Conservation (phyloP, 2,888 invertebrate genomes). For the Polietes domitor region DNA sequence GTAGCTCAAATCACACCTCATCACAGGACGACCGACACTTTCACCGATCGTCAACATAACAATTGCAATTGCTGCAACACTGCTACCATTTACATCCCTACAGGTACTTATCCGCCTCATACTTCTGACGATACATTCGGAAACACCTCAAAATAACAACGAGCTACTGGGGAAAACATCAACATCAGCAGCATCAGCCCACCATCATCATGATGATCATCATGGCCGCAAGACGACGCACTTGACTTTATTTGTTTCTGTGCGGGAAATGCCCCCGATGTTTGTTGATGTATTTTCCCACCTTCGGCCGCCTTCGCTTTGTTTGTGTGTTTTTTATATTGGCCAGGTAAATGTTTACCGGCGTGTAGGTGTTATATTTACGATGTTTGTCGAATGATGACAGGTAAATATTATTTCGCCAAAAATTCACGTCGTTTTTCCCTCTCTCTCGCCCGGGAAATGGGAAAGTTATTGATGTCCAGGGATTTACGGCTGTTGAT, state of each 20-base stretch:
- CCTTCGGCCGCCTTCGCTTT: not conserved
- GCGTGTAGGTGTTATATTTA: slow-evolving; percentile 42
- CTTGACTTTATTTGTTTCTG: slow-evolving; percentile 76
- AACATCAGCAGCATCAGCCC: slow-evolving; percentile 18
- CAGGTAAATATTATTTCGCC: slow-evolving; percentile 74
- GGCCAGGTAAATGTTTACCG: slow-evolving; percentile 34
- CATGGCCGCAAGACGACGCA: slow-evolving; percentile 55
- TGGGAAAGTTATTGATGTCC: slow-evolving; percentile 58
- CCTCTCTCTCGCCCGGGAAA: slow-evolving; percentile 28
- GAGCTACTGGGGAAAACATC: slow-evolving; percentile 49
- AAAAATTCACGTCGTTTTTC: slow-evolving; percentile 46
- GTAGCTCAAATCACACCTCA: not conserved
- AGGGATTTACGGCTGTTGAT: slow-evolving; percentile 51
- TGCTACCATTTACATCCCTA: slow-evolving; percentile 48
- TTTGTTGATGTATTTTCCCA: slow-evolving; percentile 47
- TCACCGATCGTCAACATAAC: not conserved
- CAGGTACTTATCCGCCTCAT: slow-evolving; percentile 52
- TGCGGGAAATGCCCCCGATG: slow-evolving; percentile 40
- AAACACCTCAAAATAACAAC: slow-evolving; percentile 51
- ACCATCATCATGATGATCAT: slow-evolving; percentile 33
- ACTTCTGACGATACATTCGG: not conserved
- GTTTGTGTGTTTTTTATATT: no score
- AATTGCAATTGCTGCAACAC: slow-evolving; percentile 19
- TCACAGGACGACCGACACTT: not conserved
- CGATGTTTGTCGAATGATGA: slow-evolving; percentile 54